These are phyloP conservation scores for Clunio marinus DNA, from an alignment of 2,888 invertebrate genomes.

Conservation along the genomic window DNA sequence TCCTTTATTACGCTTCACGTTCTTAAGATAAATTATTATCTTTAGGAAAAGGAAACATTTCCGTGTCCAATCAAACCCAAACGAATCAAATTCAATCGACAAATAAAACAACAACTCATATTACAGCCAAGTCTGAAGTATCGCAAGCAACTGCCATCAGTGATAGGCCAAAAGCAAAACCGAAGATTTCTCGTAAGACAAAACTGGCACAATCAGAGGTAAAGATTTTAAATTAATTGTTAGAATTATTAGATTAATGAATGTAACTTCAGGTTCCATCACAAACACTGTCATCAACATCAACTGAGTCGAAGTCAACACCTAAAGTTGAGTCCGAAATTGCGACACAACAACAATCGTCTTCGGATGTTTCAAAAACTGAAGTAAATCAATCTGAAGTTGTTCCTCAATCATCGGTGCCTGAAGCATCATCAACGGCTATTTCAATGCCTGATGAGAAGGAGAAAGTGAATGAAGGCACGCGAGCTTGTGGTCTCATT, in stretches of 20 bases:
- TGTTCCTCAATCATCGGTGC: neutral
- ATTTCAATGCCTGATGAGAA: neutral
- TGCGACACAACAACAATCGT: neutral
- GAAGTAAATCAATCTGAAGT: neutral
- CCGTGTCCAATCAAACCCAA: slow-evolving; percentile 26
- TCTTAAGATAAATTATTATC: slow-evolving; percentile 12
- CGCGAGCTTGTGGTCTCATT: slow-evolving; percentile 18
- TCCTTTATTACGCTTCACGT: neutral
- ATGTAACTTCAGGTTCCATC: neutral
- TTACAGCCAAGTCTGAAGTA: slow-evolving; percentile 52
- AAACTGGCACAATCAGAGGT: slow-evolving; percentile 41
- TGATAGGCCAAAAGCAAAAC: slow-evolving; percentile 79
- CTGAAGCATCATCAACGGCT: neutral
- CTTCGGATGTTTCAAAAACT: neutral
- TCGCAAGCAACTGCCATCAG: slow-evolving; percentile 69
- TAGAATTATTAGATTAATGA: no score
- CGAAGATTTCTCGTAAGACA: slow-evolving; percentile 65
- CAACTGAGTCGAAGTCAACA: neutral
- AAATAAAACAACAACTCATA: slow-evolving; percentile 43
- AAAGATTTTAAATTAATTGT: neutral
- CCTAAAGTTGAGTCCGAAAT: neutral
- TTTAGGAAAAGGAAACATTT: slow-evolving; percentile 28
- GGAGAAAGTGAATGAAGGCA: neutral
- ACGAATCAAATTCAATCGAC: neutral
- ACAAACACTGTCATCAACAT: neutral